These are phyloP conservation scores for Parnassius apollo DNA, from an alignment of 2,888 invertebrate species.

Conservation along the genomic window DNA sequence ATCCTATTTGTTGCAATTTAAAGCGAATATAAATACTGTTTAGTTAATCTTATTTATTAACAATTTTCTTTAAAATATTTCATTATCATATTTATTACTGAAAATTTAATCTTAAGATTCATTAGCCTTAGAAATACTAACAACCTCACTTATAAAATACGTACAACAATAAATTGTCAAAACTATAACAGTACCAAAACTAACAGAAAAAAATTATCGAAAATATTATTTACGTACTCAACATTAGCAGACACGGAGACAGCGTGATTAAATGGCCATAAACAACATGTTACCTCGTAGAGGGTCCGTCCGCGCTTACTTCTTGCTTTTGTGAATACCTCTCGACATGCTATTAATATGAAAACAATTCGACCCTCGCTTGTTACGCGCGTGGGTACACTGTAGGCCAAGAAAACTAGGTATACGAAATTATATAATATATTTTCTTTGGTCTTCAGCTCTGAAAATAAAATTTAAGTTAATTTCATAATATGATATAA, in stretches of 20 bases:
- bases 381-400: slow-evolving; percentile 53
- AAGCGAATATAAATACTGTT: no score
- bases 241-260: slow-evolving; percentile 20
- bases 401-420: slow-evolving; percentile 38
- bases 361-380: slow-evolving; percentile 78
- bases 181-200: no score
- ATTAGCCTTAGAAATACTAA: no score
- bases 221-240: slow-evolving; percentile 21
- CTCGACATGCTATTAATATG: slow-evolving; percentile 78
- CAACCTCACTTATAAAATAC: no score
- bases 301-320: slow-evolving; percentile 41
- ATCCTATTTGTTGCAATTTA: no score
- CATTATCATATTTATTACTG: no score
- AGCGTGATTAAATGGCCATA: slow-evolving; percentile 54
- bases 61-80: no score
- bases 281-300: slow-evolving; percentile 52
- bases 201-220: not conserved
- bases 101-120: no score
- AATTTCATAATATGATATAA: no score
- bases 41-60: no score
- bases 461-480: no score
- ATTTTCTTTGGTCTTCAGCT: not conserved
- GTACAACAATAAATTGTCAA: no score
- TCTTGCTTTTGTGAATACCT: slow-evolving; percentile 59
- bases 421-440: not conserved